phyloP scores from a whole-genome alignment of 2,113 vertebrate genomes.

The Dipodomys spectabilis region DNA sequence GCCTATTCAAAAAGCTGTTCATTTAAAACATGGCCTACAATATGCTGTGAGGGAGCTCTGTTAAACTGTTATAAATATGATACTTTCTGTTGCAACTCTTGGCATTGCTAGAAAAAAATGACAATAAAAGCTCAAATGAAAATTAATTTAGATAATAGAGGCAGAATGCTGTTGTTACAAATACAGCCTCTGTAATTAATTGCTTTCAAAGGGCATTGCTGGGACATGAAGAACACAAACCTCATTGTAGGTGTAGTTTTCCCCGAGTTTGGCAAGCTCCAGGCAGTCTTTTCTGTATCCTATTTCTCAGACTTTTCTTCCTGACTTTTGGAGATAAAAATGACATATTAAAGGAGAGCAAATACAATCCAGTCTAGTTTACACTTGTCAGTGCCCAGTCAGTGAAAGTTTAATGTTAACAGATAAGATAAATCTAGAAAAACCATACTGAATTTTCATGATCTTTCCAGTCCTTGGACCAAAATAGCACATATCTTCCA shows the following conservation, averaged over 20 bases:
- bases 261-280: too few relatives aligned
- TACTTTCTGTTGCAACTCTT: conserved; percentile 29
- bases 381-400: background rate
- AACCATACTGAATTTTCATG: background rate
- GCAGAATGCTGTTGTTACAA: background rate
- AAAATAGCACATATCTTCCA: background rate
- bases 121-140: background rate
- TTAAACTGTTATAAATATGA: conserved; percentile 45
- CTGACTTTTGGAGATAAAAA: background rate
- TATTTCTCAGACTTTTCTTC: background rate
- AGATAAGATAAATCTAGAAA: background rate
- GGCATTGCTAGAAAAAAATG: background rate
- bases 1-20: background rate
- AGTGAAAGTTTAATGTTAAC: background rate
- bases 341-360: background rate
- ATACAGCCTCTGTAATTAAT: background rate
- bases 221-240: background rate
- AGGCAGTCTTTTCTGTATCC: background rate
- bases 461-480: background rate
- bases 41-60: background rate
- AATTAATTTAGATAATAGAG: background rate
- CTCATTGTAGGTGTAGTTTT: background rate
- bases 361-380: background rate
- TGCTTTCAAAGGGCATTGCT: background rate
- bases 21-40: conserved; percentile 15